Conservation (phyloP, 2,888 invertebrate species). For the Hydrotaea diabolus region DNA sequence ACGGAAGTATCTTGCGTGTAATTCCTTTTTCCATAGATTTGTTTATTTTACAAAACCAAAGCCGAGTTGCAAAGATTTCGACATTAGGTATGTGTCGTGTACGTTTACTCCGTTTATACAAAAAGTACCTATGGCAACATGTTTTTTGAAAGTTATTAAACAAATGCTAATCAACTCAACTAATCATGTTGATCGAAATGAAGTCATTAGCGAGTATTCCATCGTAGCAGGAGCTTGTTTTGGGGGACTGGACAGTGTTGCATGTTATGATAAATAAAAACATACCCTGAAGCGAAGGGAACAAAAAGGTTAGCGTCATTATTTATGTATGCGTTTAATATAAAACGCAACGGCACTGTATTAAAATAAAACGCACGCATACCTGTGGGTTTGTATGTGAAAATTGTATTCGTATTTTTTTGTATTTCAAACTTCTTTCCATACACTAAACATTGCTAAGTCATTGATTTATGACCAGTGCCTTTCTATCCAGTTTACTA, state of each 20-base stretch:
- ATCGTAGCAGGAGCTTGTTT: not conserved
- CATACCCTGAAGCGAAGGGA: slow-evolving; percentile 13
- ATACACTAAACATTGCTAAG: no score
- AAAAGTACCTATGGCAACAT: not conserved
- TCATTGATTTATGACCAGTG: no score
- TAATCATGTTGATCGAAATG: slow-evolving; percentile 46
- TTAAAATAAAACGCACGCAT: not conserved
- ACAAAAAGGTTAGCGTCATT: slow-evolving; percentile 29
- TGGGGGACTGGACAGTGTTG: slow-evolving; percentile 37
- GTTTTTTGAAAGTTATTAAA: slow-evolving; percentile 43
- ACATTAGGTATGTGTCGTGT: no score
- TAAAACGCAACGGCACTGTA: slow-evolving; percentile 29
- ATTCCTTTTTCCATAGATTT: no score
- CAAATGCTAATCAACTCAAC: slow-evolving; percentile 26
- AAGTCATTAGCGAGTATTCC: slow-evolving; percentile 53
- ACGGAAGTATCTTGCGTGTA: no score
- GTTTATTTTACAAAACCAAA: no score
- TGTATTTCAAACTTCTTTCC: no score
- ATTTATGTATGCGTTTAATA: slow-evolving; percentile 36
- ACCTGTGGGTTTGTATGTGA: no score
- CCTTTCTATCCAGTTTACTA: no score
- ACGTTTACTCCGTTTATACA: no score
- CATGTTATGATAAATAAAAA: slow-evolving; percentile 39
- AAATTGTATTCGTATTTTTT: no score
- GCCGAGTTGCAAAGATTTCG: no score